phyloP scores from a whole-genome alignment of 2,888 invertebrate species.

The Melanotus villosus region DNA sequence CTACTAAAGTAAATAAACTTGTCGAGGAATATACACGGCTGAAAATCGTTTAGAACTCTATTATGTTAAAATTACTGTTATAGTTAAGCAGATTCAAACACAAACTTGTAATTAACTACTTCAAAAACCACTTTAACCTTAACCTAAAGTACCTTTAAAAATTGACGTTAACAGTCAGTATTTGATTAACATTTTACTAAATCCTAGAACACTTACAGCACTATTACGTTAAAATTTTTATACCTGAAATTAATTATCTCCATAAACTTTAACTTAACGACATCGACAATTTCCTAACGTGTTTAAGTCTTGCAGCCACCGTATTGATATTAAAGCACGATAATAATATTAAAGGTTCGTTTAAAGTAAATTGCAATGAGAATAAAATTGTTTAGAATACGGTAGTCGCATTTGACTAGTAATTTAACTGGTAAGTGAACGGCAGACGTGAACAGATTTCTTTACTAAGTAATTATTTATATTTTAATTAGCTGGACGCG shows the following conservation, averaged over 20 bases:
- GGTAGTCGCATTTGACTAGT: slow-evolving; percentile 14
- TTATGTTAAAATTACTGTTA: background rate
- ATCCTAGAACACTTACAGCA: background rate
- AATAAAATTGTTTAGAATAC: background rate
- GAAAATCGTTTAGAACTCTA: too few species aligned
- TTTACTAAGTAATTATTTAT: slow-evolving; percentile 43
- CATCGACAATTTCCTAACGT: background rate
- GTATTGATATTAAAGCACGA: background rate
- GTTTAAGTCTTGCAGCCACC: background rate
- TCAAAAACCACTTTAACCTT: background rate
- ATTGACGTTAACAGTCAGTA: background rate
- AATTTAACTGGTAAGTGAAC: slow-evolving; percentile 17
- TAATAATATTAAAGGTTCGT: too few species aligned
- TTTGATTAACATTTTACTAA: slow-evolving; percentile 13
- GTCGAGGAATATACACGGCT: too few species aligned
- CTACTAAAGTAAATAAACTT: too few species aligned
- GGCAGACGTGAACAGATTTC: slow-evolving; percentile 28
- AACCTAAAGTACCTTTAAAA: background rate
- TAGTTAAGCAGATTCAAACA: background rate
- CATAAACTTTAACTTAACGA: background rate
- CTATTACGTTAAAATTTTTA: background rate
- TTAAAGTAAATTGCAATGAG: too few species aligned
- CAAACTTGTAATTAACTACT: background rate
- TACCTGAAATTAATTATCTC: background rate
- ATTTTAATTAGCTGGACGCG: slow-evolving; percentile 52